Conservation (phyloP, 2,113 vertebrate species). For the Hyaena hyaena region DNA sequence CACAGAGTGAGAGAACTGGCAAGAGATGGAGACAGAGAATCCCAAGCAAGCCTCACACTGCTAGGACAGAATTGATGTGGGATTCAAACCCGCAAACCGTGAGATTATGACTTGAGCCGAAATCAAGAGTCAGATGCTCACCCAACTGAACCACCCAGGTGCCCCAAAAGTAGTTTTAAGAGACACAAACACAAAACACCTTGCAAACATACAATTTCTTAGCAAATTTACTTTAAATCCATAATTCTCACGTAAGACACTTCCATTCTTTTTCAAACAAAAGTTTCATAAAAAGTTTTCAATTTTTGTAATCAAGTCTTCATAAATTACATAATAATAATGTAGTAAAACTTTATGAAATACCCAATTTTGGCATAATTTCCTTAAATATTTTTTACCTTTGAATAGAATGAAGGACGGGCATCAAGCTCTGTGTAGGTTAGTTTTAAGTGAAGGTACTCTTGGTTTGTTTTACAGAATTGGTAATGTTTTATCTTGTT, state of each 20-base stretch:
- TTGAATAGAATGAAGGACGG: neutral
- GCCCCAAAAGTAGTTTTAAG: neutral
- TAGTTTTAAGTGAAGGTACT: neutral
- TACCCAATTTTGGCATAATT: neutral
- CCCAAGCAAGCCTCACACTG: no score
- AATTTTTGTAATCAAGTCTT: slow-evolving; percentile 34
- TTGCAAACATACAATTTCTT: slow-evolving; percentile 37
- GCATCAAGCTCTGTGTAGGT: neutral
- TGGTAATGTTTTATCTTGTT: slow-evolving; percentile 50
- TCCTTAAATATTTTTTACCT: slow-evolving; percentile 16
- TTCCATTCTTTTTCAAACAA: slow-evolving; percentile 52
- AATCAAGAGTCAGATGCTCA: neutral
- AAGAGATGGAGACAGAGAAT: neutral
- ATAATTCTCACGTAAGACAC: slow-evolving; percentile 64
- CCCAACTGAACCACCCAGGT: neutral
- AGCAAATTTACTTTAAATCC: slow-evolving; percentile 19
- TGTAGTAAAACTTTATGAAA: slow-evolving; percentile 32
- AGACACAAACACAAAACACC: slow-evolving; percentile 6
- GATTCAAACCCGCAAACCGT: neutral
- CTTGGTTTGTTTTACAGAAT: slow-evolving; percentile 29
- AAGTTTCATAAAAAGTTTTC: neutral
- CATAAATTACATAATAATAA: slow-evolving; percentile 20
- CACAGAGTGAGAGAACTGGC: neutral
- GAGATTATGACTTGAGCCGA: neutral
- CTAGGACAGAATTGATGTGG: no score